Percentiles rank a stretch among this genome's conserved stretches.
phyloP scores from a whole-genome alignment of 2,113 vertebrate genomes.

The Epinephelus cyanopodus region DNA sequence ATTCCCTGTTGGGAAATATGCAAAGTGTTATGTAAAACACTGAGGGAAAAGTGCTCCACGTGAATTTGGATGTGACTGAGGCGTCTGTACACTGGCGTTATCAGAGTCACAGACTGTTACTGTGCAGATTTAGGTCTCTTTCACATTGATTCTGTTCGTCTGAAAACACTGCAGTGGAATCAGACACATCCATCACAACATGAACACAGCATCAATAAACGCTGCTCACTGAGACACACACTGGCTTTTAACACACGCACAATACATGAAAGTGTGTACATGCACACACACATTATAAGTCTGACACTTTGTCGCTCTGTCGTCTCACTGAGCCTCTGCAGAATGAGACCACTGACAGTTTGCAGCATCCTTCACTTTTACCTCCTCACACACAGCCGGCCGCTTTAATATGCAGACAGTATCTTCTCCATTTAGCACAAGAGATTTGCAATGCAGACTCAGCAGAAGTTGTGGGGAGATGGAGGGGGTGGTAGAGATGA shows the following conservation, averaged over 20 bases:
- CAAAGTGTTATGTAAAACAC: constrained; percentile 72
- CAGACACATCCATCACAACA: background rate
- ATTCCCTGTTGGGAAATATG: constrained; percentile 59
- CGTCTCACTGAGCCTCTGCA: constrained; percentile 12
- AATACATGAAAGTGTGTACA: background rate
- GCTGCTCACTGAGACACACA: background rate
- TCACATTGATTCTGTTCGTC: constrained; percentile 6
- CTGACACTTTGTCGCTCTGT: background rate
- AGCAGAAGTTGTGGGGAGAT: constrained; percentile 36
- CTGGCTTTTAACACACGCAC: background rate
- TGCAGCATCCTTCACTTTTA: constrained; percentile 6
- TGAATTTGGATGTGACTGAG: constrained; percentile 17
- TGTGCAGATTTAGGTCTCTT: constrained; percentile 6
- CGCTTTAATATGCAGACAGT: constrained; percentile 59
- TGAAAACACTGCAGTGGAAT: constrained; percentile 11
- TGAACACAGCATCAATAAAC: background rate
- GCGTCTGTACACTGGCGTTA: constrained; percentile 6
- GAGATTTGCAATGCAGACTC: constrained; percentile 52
- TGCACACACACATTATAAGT: background rate
- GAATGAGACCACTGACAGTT: background rate
- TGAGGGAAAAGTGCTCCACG: constrained; percentile 7
- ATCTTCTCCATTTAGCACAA: constrained; percentile 18
- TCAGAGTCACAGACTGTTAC: background rate
- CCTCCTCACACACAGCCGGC: background rate
- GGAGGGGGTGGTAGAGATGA: background rate